Conservation (phyloP, 2,888 invertebrate species). For the Drosophila niveifrons region DNA sequence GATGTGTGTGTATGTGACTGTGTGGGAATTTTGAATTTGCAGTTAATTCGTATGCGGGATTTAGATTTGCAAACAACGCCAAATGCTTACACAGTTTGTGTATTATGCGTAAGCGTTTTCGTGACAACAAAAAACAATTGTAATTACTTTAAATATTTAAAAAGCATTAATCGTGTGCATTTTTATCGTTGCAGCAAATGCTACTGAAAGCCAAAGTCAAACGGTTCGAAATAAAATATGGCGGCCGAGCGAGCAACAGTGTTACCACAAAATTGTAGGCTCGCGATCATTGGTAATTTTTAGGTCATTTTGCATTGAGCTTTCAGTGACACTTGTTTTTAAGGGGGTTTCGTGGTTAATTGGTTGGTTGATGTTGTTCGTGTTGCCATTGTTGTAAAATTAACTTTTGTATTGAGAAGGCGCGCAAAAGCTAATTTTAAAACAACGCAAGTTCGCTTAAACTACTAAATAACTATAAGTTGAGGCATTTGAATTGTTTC, state of each 20-base stretch:
- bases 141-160: conserved; percentile 83
- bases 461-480: conserved; percentile 73
- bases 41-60: conserved; percentile 73
- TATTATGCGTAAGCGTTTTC: conserved; percentile 47
- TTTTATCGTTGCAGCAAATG: conserved; percentile 46
- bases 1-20: conserved; percentile 43
- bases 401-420: conserved; percentile 51
- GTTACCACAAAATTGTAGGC: conserved; percentile 21
- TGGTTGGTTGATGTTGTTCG: conserved; percentile 5
- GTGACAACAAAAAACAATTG: conserved; percentile 72
- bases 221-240: conserved; percentile 15
- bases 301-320: conserved; percentile 36
- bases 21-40: conserved; percentile 70
- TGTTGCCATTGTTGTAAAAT: conserved; percentile 72
- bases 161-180: conserved; percentile 71
- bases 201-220: conserved; percentile 61
- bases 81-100: conserved; percentile 44
- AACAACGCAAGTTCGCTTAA: conserved; percentile 70
- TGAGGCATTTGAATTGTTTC: conserved; percentile 61
- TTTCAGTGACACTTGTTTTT: conserved; percentile 66
- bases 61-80: conserved; percentile 50
- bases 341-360: conserved; percentile 21
- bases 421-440: conserved; percentile 66
- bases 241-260: conserved; percentile 30
- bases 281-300: conserved; percentile 21